phyloP scores from a whole-genome alignment of 1,140 invertebrate genomes.

The Neocloeon triangulifer region DNA sequence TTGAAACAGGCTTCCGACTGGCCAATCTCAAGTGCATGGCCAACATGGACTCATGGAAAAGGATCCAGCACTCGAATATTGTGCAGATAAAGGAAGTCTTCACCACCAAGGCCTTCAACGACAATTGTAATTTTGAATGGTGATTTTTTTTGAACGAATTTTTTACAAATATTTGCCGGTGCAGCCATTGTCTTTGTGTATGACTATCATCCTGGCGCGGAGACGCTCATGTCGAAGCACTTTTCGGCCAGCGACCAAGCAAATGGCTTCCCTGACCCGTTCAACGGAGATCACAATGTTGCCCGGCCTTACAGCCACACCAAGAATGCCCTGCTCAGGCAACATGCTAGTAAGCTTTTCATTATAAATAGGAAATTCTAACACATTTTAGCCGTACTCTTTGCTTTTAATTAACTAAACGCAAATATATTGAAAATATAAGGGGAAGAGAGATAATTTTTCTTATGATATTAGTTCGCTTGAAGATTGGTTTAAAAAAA shows the following conservation, averaged over 20 bases:
- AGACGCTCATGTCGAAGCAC: slow-evolving; percentile 69
- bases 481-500: too few species aligned
- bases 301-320: slow-evolving; percentile 61
- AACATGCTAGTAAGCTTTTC: slow-evolving; percentile 18
- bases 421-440: too few species aligned
- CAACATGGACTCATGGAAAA: slow-evolving; percentile 81
- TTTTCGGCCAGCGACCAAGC: slow-evolving; percentile 41
- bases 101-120: slow-evolving; percentile 85
- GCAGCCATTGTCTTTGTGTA: slow-evolving; percentile 89
- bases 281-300: slow-evolving; percentile 53
- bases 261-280: slow-evolving; percentile 58
- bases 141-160: background rate
- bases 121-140: slow-evolving; percentile 81
- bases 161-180: slow-evolving; percentile 14
- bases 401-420: too few species aligned
- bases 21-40: slow-evolving; percentile 66
- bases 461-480: too few species aligned
- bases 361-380: too few species aligned
- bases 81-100: slow-evolving; percentile 81
- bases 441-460: too few species aligned
- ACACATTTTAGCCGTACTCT: too few species aligned
- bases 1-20: slow-evolving; percentile 52
- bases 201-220: slow-evolving; percentile 79
- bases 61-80: slow-evolving; percentile 78
- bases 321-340: slow-evolving; percentile 48